Conservation (phyloP, 2,797 vertebrate species). For the Rhabdomys pumilio region DNA sequence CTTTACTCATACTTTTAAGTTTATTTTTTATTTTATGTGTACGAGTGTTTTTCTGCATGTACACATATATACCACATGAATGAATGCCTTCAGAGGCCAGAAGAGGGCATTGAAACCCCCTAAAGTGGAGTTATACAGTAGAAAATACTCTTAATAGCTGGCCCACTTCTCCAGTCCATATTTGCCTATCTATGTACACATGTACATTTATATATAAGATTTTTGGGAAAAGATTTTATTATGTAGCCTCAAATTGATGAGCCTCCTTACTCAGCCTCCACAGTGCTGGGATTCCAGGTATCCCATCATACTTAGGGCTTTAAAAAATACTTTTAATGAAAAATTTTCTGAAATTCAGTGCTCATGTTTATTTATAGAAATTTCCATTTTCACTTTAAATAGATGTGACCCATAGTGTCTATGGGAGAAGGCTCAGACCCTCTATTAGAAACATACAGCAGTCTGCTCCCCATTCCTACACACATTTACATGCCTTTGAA, state of each 20-base stretch:
- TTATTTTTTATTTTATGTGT: neutral
- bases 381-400: neutral
- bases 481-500: neutral
- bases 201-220: neutral
- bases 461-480: neutral
- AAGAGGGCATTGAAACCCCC: no score
- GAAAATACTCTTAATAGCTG: neutral
- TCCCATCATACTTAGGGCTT: neutral
- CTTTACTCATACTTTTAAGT: neutral
- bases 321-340: neutral
- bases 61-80: neutral
- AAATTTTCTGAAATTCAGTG: slow-evolving; percentile 30
- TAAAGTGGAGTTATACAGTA: neutral
- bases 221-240: neutral
- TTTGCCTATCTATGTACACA: neutral
- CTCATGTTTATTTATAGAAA: neutral
- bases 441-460: neutral
- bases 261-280: neutral
- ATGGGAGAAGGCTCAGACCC: neutral
- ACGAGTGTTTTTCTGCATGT: neutral
- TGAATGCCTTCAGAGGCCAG: neutral
- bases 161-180: neutral
- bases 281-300: neutral
- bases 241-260: neutral
- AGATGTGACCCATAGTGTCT: neutral